A percentile compares a stretch with the other conserved stretches of the same genome.
Evolutionary conservation across 2,888 invertebrate genomes (phyloP).

Genomic region (Amiota minor): DNA sequence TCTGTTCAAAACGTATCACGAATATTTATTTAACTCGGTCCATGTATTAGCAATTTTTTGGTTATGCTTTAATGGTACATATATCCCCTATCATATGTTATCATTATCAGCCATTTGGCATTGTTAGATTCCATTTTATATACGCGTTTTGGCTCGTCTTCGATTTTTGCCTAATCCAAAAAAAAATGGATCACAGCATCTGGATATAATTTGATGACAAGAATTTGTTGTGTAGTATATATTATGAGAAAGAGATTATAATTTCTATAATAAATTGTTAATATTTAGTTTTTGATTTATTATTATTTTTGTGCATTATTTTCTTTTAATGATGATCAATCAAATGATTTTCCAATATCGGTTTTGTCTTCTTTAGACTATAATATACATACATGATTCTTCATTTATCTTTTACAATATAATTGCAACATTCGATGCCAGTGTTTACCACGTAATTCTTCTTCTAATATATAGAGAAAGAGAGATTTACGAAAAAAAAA

Average conservation of each 20-base stretch:
- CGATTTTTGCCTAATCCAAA: too few relatives aligned
- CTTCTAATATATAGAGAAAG: background rate
- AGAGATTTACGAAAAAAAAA: slow-evolving; percentile 16
- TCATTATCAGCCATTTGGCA: too few relatives aligned
- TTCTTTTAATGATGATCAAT: too few relatives aligned
- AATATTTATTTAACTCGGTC: too few relatives aligned
- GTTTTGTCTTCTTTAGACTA: background rate
- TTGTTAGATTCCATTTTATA: too few relatives aligned
- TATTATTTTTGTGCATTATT: background rate
- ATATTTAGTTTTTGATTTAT: slow-evolving; percentile 26
- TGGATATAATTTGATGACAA: too few relatives aligned
- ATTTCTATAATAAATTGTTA: slow-evolving; percentile 20
- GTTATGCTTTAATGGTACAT: too few relatives aligned
- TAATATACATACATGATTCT: slow-evolving; percentile 5
- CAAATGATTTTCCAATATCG: background rate
- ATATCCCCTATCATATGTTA: too few relatives aligned
- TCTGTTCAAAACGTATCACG: too few relatives aligned
- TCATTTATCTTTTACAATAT: background rate
- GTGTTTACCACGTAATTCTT: background rate
- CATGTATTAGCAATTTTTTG: too few relatives aligned
- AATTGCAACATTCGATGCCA: slow-evolving; percentile 23
- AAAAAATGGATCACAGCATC: too few relatives aligned
- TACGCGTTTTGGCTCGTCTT: too few relatives aligned
- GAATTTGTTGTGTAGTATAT: background rate
- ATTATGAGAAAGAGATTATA: background rate